These are phyloP conservation scores for Rallus limicola DNA, from an alignment of 2,113 vertebrate species.

Conservation along the genomic window DNA sequence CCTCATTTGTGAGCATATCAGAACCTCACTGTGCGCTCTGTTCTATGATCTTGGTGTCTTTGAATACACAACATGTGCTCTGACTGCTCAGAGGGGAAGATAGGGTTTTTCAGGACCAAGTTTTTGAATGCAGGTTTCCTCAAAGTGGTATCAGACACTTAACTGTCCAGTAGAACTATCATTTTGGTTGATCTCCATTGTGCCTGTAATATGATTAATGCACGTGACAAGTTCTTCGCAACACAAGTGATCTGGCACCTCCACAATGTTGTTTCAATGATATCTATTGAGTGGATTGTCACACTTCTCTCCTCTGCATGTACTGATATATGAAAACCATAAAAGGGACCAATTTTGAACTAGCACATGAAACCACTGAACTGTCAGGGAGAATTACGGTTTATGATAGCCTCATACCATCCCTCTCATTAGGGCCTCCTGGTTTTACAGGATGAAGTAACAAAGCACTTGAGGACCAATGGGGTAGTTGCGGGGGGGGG, in stretches of 20 bases:
- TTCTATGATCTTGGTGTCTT: background rate
- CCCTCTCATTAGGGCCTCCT: background rate
- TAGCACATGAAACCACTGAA: background rate
- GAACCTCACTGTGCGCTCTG: background rate
- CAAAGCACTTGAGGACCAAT: background rate
- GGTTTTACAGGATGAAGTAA: background rate
- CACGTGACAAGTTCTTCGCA: background rate
- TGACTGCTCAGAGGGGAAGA: background rate
- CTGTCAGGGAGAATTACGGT: background rate
- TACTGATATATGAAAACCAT: background rate
- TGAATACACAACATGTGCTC: background rate
- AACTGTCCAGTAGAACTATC: background rate
- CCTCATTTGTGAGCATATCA: background rate
- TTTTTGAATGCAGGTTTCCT: background rate
- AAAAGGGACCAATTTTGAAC: background rate
- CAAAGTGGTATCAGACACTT: background rate
- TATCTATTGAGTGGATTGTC: background rate
- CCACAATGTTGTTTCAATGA: background rate
- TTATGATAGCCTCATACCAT: background rate
- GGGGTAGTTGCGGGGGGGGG: fast-evolving
- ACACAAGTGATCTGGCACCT: background rate
- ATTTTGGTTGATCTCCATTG: background rate
- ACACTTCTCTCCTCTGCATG: background rate
- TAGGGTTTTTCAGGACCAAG: background rate
- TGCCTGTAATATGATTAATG: background rate